Evolutionary conservation across 2,797 vertebrate genomes (phyloP).

Genomic region (Pagetopsis macropterus): DNA sequence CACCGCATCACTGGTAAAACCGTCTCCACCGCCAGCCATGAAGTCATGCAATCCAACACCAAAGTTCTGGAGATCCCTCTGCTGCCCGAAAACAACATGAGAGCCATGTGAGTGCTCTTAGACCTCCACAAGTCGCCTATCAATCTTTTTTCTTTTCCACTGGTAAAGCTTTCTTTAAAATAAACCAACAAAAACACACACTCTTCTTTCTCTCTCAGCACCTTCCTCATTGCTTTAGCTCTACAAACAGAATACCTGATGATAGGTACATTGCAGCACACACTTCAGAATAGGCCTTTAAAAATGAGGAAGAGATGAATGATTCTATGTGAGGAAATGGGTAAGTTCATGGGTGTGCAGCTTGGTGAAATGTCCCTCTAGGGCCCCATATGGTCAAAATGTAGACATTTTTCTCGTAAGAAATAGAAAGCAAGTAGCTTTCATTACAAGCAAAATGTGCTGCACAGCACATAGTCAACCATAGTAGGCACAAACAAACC

Average conservation of each 20-base stretch:
- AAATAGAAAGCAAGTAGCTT: too few relatives aligned
- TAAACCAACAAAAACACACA: conserved; percentile 23
- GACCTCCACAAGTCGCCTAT: conserved; percentile 26
- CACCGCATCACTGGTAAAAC: conserved; percentile 99
- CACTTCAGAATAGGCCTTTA: conserved; percentile 29
- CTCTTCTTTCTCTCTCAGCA: conserved; percentile 23
- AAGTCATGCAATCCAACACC: conserved; percentile 96
- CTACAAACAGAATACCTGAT: conserved; percentile 50
- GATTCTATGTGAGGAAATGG: conserved; percentile 17
- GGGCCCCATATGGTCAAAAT: not conserved
- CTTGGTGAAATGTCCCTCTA: not conserved
- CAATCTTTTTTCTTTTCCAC: conserved; percentile 37
- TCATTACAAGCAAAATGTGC: too few relatives aligned
- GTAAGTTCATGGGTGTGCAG: conserved; percentile 24
- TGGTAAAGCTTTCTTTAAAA: conserved; percentile 29
- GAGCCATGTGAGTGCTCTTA: conserved; percentile 90
- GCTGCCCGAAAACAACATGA: conserved; percentile 98
- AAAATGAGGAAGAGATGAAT: conserved; percentile 25
- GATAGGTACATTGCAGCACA: conserved; percentile 46
- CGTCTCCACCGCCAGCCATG: conserved; percentile 97
- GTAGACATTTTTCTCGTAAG: not conserved
- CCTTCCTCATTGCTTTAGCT: conserved; percentile 27
- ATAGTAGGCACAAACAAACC: too few relatives aligned
- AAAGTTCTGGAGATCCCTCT: conserved; percentile 98
- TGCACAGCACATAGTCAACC: too few relatives aligned